These are phyloP conservation scores for Phoxinus dragarum DNA, from an alignment of 2,797 vertebrate genomes.

Conservation along the genomic window DNA sequence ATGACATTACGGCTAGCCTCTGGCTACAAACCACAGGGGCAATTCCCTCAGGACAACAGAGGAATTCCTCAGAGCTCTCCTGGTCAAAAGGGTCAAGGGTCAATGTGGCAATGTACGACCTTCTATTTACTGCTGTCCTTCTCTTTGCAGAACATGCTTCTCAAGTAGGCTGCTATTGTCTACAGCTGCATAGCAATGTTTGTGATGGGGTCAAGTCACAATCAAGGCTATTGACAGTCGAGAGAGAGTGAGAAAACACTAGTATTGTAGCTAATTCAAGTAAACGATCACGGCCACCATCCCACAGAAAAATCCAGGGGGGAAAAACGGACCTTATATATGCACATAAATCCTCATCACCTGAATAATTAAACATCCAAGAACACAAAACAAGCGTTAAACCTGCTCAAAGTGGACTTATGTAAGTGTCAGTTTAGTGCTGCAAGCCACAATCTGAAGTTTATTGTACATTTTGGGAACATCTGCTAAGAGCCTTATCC, in stretches of 20 bases:
- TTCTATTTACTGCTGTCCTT: conserved; percentile 47
- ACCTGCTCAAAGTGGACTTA: background rate
- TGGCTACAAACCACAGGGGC: conserved; percentile 61
- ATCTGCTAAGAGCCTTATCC: conserved; percentile 36
- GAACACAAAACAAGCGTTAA: conserved; percentile 36
- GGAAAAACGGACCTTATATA: background rate
- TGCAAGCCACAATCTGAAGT: background rate
- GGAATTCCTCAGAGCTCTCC: conserved; percentile 55
- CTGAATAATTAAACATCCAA: conserved; percentile 44
- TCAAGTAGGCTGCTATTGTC: conserved; percentile 31
- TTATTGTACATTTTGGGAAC: conserved; percentile 43
- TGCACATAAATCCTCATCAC: conserved; percentile 39
- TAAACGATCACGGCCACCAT: conserved; percentile 2
- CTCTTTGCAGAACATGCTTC: conserved; percentile 44
- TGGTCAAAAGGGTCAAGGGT: conserved; percentile 53
- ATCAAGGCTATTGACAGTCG: conserved; percentile 14
- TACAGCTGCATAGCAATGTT: conserved; percentile 38
- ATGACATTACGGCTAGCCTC: conserved; percentile 52
- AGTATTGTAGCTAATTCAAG: conserved; percentile 15
- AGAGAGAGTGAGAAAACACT: conserved; percentile 30
- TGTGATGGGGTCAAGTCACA: conserved; percentile 19
- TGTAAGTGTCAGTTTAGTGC: conserved; percentile 41
- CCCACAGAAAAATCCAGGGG: background rate
- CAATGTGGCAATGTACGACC: conserved; percentile 27
- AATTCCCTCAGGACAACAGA: conserved; percentile 56